Evolutionary conservation across 1,140 invertebrate genomes (phyloP), one percentile per base, ranked within the genome.

Genomic region (Tyrophagus putrescentiae): DNA sequence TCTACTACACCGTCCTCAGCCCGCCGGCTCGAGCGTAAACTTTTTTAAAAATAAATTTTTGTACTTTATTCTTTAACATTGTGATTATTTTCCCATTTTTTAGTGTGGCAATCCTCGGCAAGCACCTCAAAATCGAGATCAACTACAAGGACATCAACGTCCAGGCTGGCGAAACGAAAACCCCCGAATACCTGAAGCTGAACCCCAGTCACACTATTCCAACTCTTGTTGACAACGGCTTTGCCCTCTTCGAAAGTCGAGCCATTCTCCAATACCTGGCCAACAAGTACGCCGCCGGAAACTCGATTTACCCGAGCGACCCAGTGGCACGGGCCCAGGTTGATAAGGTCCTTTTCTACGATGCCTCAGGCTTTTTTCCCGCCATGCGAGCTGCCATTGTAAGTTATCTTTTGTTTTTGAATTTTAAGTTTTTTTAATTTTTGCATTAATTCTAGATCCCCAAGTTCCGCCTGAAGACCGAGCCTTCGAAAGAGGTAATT

Each of bases 311-410:
- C 69, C 84, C 83, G 21, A 58, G 29, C 6, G 57, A 58, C 29
- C 13, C 57, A 9, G 11, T 80, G 65, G 69, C 78, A 62, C 76
- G 82, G 52, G 84, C 83, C 4, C 0, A 83, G 0, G 77, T 88
- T 9, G 80, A 87, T 68, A 80, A 83, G 64, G 73, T 82, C 60
- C 70, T 88, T 28, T 80, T 80, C 65, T 88, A 86, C 69, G 84
- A 87, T 44, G n/a, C 9, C 4, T 23, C 31, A 6, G 16, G 32
- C 9, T 39, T 57, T 3, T 2, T 66, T 69, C 79, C 64, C 80
- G 79, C 13, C 54, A 42, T 7, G 42, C 64, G 13, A 61, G 44
- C 36, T 54, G 36, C 5, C 34, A 57, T 31, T 28, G 32, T 29
- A 42, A n/a, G 18, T 48, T n/a, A n/a, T n/a, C n/a, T n/a, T n/a